A percentile compares a stretch with the other conserved stretches of the same genome.
Evolutionary conservation across 2,888 invertebrate species (phyloP).

Genomic region (Pegoplata infirma): DNA sequence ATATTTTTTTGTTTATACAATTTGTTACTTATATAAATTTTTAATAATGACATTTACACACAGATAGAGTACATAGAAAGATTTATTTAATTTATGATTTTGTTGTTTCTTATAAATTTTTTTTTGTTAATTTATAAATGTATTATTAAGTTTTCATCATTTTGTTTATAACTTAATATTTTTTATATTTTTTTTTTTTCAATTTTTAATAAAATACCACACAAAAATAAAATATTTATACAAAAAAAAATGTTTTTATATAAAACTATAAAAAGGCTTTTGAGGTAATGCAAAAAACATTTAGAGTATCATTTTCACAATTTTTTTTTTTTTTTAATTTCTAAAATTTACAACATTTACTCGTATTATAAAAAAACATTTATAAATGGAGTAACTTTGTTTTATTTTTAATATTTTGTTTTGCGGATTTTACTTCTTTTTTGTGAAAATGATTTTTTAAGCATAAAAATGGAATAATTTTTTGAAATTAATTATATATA

Average conservation of each 20-base stretch:
- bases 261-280: constrained; percentile 57
- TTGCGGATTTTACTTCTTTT: constrained; percentile 20
- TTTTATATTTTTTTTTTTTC: constrained; percentile 19
- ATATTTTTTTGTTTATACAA: constrained; percentile 27
- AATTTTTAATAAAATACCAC: constrained; percentile 43
- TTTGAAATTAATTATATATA: constrained; percentile 6
- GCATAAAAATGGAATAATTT: constrained; percentile 13
- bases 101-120: constrained; percentile 24
- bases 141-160: constrained; percentile 6
- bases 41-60: constrained; percentile 56
- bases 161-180: constrained; percentile 8
- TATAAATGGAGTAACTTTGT: constrained; percentile 36
- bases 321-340: constrained; percentile 30
- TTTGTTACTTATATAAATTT: constrained; percentile 36
- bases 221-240: constrained; percentile 60
- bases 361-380: no score
- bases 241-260: constrained; percentile 39
- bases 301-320: constrained; percentile 44
- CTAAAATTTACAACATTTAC: constrained; percentile 19
- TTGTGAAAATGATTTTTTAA: constrained; percentile 24
- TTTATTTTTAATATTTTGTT: constrained; percentile 22
- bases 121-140: constrained; percentile 19
- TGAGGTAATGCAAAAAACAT: constrained; percentile 56
- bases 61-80: constrained; percentile 56
- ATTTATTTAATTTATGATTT: constrained; percentile 34